Evolutionary conservation across 1,140 invertebrate species (phyloP).

Genomic region (Megathymus violae): DNA sequence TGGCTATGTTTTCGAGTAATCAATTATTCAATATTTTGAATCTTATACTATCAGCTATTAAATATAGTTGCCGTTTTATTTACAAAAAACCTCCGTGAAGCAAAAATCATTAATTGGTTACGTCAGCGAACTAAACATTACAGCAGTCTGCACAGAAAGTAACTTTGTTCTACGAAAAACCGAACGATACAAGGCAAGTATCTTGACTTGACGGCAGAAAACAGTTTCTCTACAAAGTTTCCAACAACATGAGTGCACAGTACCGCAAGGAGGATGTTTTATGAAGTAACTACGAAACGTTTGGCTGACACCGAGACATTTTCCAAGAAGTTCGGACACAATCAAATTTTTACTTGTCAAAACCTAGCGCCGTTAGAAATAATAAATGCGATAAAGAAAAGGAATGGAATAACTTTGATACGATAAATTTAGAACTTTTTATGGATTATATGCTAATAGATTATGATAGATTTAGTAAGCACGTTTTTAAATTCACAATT

Average conservation of each 20-base stretch:
- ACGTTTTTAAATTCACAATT: too few relatives aligned
- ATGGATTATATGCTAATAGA: neutral
- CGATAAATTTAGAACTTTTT: neutral
- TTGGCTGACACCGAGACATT: constrained; percentile 11
- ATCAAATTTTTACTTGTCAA: constrained; percentile 25
- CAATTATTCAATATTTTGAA: too few relatives aligned
- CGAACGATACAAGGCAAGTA: neutral
- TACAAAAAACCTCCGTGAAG: too few relatives aligned
- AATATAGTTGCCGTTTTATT: too few relatives aligned
- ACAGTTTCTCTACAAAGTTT: constrained; percentile 21
- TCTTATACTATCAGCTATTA: too few relatives aligned
- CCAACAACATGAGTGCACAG: constrained; percentile 20
- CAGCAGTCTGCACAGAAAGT: neutral
- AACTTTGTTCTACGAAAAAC: neutral
- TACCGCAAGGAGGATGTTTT: constrained; percentile 15
- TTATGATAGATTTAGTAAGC: too few relatives aligned
- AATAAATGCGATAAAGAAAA: constrained; percentile 2
- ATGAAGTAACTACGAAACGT: constrained; percentile 8
- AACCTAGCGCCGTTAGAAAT: constrained; percentile 26
- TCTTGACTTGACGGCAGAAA: constrained; percentile 5
- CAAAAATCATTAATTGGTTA: too few relatives aligned
- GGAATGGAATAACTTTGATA: neutral
- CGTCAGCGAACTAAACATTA: too few relatives aligned
- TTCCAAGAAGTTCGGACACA: constrained; percentile 14
- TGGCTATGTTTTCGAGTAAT: too few relatives aligned